Evolutionary conservation across 2,797 vertebrate species (phyloP).

Genomic region (Manis javanica): DNA sequence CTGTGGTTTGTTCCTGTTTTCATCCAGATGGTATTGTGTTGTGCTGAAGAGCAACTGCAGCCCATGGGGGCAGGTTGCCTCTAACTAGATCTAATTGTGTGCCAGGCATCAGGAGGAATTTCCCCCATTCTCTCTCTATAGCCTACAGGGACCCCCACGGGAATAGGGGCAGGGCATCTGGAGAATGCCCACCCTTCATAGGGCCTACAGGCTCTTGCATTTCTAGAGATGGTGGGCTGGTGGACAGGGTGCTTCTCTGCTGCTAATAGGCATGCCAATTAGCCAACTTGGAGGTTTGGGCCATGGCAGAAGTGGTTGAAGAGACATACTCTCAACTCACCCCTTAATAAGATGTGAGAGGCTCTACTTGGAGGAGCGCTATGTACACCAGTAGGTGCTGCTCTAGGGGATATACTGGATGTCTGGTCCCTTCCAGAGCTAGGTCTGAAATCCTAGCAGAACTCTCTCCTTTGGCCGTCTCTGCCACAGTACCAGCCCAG

Average conservation of each 20-base stretch:
- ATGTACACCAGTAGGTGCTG: neutral
- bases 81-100: neutral
- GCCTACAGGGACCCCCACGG: neutral
- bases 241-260: neutral
- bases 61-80: neutral
- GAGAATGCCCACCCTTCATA: neutral
- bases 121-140: neutral
- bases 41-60: neutral
- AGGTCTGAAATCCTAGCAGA: neutral
- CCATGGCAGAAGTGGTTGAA: neutral
- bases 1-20: neutral
- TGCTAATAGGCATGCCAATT: neutral
- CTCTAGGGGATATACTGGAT: neutral
- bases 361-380: neutral
- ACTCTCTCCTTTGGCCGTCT: neutral
- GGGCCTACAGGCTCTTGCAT: neutral
- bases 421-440: neutral
- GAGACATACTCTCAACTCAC: neutral
- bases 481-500: neutral
- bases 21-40: neutral
- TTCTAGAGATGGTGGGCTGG: neutral
- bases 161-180: neutral
- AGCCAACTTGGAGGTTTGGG: neutral
- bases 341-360: neutral
- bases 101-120: neutral